Conservation (phyloP, 2,113 vertebrate species). For the Eurypyga helias region DNA sequence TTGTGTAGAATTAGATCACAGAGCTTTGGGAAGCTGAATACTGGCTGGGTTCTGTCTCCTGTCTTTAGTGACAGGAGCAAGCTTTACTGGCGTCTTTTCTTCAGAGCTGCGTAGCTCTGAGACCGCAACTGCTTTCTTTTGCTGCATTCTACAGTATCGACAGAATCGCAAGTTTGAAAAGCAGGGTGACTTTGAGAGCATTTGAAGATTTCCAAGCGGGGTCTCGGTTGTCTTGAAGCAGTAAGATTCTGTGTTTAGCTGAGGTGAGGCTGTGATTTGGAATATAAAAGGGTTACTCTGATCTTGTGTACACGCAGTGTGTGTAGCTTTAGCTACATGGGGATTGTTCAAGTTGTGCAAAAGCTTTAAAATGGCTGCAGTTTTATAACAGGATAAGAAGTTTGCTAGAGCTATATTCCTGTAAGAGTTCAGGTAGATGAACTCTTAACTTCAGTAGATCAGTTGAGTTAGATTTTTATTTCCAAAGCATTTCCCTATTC, state of each 20-base stretch:
- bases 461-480: background rate
- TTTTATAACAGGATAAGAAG: background rate
- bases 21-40: constrained; percentile 53
- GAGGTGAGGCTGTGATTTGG: background rate
- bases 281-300: background rate
- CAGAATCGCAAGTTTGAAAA: background rate
- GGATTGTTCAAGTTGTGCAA: background rate
- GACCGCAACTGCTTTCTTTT: background rate
- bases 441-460: background rate
- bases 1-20: constrained; percentile 77
- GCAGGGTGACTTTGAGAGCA: background rate
- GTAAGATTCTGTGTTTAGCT: background rate
- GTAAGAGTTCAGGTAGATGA: background rate
- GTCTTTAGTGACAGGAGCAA: background rate
- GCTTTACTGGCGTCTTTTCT: background rate
- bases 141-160: background rate
- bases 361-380: background rate
- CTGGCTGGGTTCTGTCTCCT: background rate
- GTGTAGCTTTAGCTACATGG: background rate
- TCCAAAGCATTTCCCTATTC: background rate
- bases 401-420: background rate
- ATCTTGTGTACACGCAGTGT: background rate
- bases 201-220: background rate
- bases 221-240: background rate
- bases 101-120: background rate